Conservation (phyloP, 2,888 invertebrate species). For the Temnothorax unifasciatus region DNA sequence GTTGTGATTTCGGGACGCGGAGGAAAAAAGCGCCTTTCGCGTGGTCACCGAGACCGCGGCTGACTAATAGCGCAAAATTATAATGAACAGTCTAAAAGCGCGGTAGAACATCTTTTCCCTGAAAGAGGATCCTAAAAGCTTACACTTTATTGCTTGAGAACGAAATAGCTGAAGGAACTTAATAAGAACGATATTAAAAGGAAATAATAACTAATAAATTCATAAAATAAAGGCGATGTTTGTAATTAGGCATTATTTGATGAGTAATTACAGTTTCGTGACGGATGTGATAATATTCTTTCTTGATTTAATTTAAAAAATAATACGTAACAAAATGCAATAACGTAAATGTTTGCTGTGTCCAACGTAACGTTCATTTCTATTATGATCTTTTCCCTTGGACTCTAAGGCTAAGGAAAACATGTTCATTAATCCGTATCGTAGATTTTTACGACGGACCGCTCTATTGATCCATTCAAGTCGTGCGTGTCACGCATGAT, state of each 20-base stretch:
- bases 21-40: slow-evolving; percentile 31
- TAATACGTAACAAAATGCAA: neutral
- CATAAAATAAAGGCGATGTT: neutral
- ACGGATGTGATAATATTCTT: neutral
- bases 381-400: neutral
- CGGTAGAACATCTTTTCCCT: neutral
- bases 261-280: neutral
- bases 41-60: slow-evolving; percentile 18
- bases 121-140: neutral
- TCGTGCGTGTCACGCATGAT: slow-evolving; percentile 41
- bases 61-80: slow-evolving; percentile 44
- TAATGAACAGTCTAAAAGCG: slow-evolving; percentile 29
- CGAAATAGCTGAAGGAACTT: neutral
- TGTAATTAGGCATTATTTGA: neutral
- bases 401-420: neutral
- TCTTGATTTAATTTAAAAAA: neutral
- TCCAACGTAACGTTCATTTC: neutral
- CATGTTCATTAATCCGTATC: neutral
- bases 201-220: neutral
- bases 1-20: slow-evolving; percentile 58
- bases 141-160: neutral
- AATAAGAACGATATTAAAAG: neutral
- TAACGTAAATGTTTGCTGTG: neutral
- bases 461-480: neutral
- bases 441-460: neutral